Evolutionary conservation across 2,113 vertebrate species (phyloP).

Genomic region (Fulmarus glacialis): DNA sequence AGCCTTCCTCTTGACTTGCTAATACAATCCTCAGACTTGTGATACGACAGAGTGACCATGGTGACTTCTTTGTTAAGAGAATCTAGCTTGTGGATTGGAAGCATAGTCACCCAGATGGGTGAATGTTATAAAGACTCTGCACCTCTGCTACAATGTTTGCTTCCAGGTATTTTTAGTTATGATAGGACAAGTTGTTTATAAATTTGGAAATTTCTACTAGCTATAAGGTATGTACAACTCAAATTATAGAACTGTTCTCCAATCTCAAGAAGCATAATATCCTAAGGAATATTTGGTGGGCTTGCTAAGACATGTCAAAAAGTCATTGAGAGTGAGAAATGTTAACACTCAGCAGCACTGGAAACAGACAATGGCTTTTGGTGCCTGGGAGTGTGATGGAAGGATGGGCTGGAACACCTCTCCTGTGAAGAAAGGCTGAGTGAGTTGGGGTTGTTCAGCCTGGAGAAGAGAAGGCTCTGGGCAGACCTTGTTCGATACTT

Average conservation of each 20-base stretch:
- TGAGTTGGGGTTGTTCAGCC: neutral
- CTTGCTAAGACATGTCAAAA: neutral
- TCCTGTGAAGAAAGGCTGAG: neutral
- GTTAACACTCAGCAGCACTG: neutral
- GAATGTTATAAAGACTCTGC: neutral
- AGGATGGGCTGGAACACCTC: neutral
- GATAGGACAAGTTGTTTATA: neutral
- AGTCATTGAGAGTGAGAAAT: neutral
- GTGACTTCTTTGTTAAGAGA: no score
- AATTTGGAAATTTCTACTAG: neutral
- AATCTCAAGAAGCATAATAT: neutral
- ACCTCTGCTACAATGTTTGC: neutral
- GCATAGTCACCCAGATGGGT: neutral
- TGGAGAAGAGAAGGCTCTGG: neutral
- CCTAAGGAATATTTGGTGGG: neutral
- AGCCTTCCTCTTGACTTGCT: neutral
- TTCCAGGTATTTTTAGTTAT: neutral
- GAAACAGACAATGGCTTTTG: neutral
- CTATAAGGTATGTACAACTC: neutral
- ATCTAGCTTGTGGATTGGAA: neutral
- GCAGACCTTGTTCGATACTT: neutral
- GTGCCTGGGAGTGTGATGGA: neutral
- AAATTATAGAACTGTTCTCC: neutral
- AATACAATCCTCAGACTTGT: neutral
- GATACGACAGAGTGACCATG: neutral